Conservation (phyloP, 2,888 invertebrate genomes). For the Antheraea assamensis region DNA sequence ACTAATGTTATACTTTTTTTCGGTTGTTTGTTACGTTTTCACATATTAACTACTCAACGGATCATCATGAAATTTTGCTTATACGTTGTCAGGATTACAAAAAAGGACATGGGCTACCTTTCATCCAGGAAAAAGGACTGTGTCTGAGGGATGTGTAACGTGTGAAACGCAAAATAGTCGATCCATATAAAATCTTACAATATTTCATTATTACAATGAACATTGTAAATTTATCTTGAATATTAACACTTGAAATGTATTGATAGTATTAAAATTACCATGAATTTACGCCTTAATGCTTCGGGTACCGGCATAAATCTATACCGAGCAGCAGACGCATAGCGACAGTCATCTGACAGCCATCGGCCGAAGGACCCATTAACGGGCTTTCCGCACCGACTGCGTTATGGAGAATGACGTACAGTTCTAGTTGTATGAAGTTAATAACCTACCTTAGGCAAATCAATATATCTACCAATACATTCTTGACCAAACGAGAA, state of each 20-base stretch:
- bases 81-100: background rate
- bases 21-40: no score
- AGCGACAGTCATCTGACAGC: conserved; percentile 73
- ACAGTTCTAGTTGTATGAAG: conserved; percentile 23
- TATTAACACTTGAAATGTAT: background rate
- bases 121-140: no score
- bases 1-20: no score
- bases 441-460: conserved; percentile 5
- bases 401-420: conserved; percentile 46
- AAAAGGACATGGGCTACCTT: background rate
- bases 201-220: no score
- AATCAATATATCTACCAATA: no score
- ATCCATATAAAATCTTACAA: background rate
- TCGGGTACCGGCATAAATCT: conserved; percentile 41
- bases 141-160: no score
- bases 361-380: conserved; percentile 62
- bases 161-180: background rate
- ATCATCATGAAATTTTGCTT: no score
- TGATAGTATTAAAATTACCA: conserved; percentile 11
- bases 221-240: no score
- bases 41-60: no score
- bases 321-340: conserved; percentile 38
- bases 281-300: conserved; percentile 29
- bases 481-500: no score
- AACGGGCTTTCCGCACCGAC: conserved; percentile 54